Conservation (phyloP, 2,888 invertebrate species). For the Lissocephala sabroskyi region DNA sequence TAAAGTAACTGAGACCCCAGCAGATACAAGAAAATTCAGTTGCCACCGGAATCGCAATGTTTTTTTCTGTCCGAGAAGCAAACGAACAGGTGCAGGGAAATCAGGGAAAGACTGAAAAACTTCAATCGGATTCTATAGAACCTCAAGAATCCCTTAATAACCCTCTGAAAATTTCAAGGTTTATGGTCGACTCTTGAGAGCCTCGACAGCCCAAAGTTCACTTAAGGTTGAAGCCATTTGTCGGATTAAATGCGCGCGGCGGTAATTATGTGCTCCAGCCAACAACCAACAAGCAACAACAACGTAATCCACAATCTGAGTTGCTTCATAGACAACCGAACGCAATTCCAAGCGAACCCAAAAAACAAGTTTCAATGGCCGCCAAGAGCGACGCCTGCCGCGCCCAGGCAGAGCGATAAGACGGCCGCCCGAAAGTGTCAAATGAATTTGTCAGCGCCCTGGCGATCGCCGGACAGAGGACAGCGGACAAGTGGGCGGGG, state of each 20-base stretch:
- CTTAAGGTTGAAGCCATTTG: slow-evolving; percentile 66
- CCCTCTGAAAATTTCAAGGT: slow-evolving; percentile 63
- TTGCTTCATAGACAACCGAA: slow-evolving; percentile 37
- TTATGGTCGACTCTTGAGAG: no score
- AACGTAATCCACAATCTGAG: slow-evolving; percentile 22
- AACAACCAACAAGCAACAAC: slow-evolving; percentile 23
- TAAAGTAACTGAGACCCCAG: not conserved
- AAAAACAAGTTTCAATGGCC: slow-evolving; percentile 45
- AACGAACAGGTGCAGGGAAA: no score
- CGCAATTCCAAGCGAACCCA: not conserved
- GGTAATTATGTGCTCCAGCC: slow-evolving; percentile 63
- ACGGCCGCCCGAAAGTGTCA: slow-evolving; percentile 53
- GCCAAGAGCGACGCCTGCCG: slow-evolving; percentile 19
- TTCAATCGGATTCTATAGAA: no score
- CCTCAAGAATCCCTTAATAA: no score
- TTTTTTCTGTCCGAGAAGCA: no score
- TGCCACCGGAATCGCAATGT: no score
- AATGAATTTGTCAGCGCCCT: slow-evolving; percentile 56
- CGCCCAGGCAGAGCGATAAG: slow-evolving; percentile 40
- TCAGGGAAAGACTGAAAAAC: no score
- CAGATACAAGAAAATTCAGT: no score
- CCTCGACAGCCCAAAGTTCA: slow-evolving; percentile 64
- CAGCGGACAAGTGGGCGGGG: no score
- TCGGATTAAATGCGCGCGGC: slow-evolving; percentile 66
- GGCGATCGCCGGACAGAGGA: no score